Conservation (phyloP, 2,888 invertebrate species). For the Prenolepis imparis region DNA sequence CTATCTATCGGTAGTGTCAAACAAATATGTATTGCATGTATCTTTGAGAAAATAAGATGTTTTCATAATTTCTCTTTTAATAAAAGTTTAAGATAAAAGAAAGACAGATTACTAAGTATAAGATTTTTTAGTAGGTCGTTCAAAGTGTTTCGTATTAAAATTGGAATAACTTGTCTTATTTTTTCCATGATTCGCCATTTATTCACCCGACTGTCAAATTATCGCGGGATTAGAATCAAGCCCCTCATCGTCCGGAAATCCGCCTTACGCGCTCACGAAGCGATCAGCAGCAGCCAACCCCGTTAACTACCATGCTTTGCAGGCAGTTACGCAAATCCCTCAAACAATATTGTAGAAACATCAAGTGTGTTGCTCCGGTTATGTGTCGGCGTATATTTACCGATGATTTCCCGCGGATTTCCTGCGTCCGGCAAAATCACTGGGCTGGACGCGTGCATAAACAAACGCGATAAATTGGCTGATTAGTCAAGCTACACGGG, state of each 20-base stretch:
- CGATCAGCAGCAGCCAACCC: background rate
- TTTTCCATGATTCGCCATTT: background rate
- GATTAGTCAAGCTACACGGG: conserved; percentile 60
- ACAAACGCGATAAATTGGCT: conserved; percentile 69
- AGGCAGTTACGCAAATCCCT: conserved; percentile 46
- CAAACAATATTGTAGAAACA: conserved; percentile 47
- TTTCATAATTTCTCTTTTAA: background rate
- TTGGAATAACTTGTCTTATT: background rate
- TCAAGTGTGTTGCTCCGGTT: conserved; percentile 52
- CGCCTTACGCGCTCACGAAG: background rate
- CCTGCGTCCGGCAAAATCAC: conserved; percentile 60
- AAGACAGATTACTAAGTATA: background rate
- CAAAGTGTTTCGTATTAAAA: background rate
- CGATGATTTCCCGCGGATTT: conserved; percentile 70
- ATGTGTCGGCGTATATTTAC: conserved; percentile 52
- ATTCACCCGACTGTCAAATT: background rate
- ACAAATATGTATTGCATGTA: background rate
- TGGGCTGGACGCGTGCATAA: conserved; percentile 52
- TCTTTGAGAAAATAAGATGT: background rate
- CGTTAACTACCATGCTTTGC: conserved; percentile 1
- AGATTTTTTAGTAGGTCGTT: background rate
- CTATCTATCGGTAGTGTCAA: background rate
- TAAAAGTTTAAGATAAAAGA: background rate
- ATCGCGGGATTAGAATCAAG: background rate
- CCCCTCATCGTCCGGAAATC: background rate